phyloP scores from a whole-genome alignment of 2,888 invertebrate genomes.

The Lithodes maja region DNA sequence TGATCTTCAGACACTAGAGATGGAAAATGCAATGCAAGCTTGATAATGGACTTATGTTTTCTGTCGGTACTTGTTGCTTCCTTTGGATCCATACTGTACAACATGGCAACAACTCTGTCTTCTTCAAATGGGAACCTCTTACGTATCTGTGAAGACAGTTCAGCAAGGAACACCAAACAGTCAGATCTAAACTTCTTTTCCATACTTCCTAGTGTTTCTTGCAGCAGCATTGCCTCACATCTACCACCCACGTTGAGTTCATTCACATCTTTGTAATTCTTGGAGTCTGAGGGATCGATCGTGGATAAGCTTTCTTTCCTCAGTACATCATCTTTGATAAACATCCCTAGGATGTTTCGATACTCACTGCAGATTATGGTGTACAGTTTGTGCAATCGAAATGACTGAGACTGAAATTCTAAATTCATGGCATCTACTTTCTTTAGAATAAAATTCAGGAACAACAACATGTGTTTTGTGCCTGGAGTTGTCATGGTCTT shows the following conservation, averaged over 20 bases:
- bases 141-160: conserved; percentile 12
- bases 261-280: conserved; percentile 22
- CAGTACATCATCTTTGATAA: not conserved
- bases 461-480: conserved; percentile 39
- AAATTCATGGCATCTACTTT: not conserved
- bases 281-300: conserved; percentile 1
- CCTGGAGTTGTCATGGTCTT: conserved; percentile 9
- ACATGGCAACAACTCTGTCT: conserved; percentile 4
- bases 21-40: not conserved
- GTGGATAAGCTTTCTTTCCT: not conserved
- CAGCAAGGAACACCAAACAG: conserved; percentile 9
- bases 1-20: too few species aligned
- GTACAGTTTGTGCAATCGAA: not conserved
- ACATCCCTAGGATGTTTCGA: conserved; percentile 16
- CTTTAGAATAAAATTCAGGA: conserved; percentile 14
- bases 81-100: conserved; percentile 14
- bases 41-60: not conserved
- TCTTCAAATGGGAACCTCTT: conserved; percentile 27
- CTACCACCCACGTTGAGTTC: conserved; percentile 15
- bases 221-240: not conserved
- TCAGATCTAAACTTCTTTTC: conserved; percentile 18
- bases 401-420: not conserved
- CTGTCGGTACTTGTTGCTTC: conserved; percentile 3
- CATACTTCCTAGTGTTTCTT: not conserved
- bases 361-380: not conserved